Base-by-base conservation (phyloP, 2,888 invertebrate species). In the Nebria salina region DNA sequence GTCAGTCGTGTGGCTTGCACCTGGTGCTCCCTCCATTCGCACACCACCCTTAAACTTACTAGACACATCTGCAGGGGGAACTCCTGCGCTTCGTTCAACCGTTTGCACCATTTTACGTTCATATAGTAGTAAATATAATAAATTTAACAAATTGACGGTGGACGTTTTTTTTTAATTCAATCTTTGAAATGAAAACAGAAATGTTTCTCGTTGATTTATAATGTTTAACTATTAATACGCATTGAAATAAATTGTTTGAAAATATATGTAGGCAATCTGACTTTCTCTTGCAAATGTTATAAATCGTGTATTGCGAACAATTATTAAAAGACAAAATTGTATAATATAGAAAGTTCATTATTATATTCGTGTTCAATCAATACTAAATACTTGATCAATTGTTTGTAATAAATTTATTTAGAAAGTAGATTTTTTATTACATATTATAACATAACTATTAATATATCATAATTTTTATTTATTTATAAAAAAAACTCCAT, bases 1-100 rank as follows among this genome's bases (percentile, higher is more conserved):
- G 81, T 76, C 81, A 72, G 76, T 72, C 81, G 81, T 81, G 81
- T 81, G 81, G 76, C 81, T 64, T 20, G 81, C 81, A 81, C 81
- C 81, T 81, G 81, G 81, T 68, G 26, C 72, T 72, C 66, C 65
- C 76, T 43, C 66, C 72, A 13, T 34, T 65, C 20, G 26, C 11
- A 25, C 42, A 20, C 81, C 66, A 65, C 81, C 76, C 76, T 42
- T 70, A 70, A 25, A 54, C 54, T 54, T 54, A 13, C 6, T 54
- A 54, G 54, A 54, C 54, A 66, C 74, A 75, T 74, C 79, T 79
- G 75, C 79, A 79, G 75, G 75, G 79, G 54, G 77, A 54, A 70
- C 26, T 13, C n/a, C 11, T 11, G 9, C 6, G 64, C 75, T 80
- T 20, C 34, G 72, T 80, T 80, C 75, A 80, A 34, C 34, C n/a